phyloP scores from a whole-genome alignment of 2,113 vertebrate genomes.

The Calyptomena viridis region DNA sequence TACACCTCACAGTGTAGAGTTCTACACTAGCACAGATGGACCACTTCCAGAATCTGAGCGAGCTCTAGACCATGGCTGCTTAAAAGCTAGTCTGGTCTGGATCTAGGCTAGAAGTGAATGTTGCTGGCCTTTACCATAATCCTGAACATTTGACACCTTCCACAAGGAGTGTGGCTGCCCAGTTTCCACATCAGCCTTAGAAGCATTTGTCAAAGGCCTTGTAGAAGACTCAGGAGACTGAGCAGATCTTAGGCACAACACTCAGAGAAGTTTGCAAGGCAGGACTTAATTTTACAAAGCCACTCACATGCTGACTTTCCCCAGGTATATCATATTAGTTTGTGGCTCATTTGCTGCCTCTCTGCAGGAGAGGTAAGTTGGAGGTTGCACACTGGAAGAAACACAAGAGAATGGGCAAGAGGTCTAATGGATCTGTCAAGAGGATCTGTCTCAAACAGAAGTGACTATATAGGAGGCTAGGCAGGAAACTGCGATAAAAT shows the following conservation, averaged over 20 bases:
- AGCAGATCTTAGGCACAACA: not conserved
- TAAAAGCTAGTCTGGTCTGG: not conserved
- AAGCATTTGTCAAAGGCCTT: not conserved
- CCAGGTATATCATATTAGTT: accelerated
- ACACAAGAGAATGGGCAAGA: not conserved
- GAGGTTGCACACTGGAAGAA: not conserved
- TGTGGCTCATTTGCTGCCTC: not conserved
- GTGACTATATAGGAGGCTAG: not conserved
- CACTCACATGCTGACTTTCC: not conserved
- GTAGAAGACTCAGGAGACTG: not conserved
- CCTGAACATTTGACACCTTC: not conserved
- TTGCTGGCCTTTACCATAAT: not conserved
- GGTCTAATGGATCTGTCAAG: not conserved
- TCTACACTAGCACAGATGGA: not conserved
- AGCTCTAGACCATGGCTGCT: not conserved
- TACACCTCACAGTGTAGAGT: not conserved
- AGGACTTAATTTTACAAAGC: not conserved
- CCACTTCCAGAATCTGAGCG: not conserved
- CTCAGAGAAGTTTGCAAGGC: not conserved
- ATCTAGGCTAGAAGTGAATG: not conserved
- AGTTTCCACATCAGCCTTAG: not conserved
- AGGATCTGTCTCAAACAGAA: not conserved
- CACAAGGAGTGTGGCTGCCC: not conserved
- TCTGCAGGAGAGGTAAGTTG: not conserved
- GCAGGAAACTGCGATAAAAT: not conserved